These are phyloP conservation scores for Pegea sp. DNA, from an alignment of 23 tunicate genomes.

Conservation along the genomic window DNA sequence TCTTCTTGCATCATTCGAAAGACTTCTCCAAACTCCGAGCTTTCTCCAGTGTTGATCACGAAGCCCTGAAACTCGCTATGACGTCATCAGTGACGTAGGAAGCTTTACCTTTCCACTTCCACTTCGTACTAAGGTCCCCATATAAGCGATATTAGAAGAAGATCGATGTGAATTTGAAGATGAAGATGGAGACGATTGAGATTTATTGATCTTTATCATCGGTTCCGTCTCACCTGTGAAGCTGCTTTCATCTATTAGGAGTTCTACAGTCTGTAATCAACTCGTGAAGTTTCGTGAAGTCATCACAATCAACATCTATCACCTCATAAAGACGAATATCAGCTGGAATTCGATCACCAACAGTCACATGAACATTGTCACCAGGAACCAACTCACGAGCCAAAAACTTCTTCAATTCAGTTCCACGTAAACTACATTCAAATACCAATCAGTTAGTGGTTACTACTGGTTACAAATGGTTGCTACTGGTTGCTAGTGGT, in stretches of 20 bases:
- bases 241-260: slow-evolving; percentile 79
- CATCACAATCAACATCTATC: too few relatives aligned
- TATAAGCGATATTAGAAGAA: slow-evolving; percentile 55
- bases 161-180: slow-evolving; percentile 4
- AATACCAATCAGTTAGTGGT: too few relatives aligned
- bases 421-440: slow-evolving; percentile 70
- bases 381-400: slow-evolving; percentile 90
- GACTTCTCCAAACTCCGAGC: slow-evolving; percentile 93
- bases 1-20: slow-evolving; percentile 91
- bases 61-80: slow-evolving; percentile 22
- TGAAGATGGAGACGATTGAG: slow-evolving; percentile 1
- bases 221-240: slow-evolving; percentile 99
- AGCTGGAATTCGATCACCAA: slow-evolving; percentile 90
- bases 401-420: slow-evolving; percentile 38
- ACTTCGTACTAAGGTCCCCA: slow-evolving; percentile 81
- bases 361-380: slow-evolving; percentile 52
- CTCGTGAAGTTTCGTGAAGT: background rate
- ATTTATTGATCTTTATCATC: slow-evolving; percentile 13
- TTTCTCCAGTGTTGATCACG: slow-evolving; percentile 80
- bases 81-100: background rate
- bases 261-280: slow-evolving; percentile 39
- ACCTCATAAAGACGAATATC: slow-evolving; percentile 68
- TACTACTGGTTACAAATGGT: background rate
- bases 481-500: slow-evolving; percentile 25
- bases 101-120: slow-evolving; percentile 69